A percentile compares a stretch with the other conserved stretches of the same genome.
Conservation (phyloP, 2,797 vertebrate species). For the Hoplostethus mediterraneus region DNA sequence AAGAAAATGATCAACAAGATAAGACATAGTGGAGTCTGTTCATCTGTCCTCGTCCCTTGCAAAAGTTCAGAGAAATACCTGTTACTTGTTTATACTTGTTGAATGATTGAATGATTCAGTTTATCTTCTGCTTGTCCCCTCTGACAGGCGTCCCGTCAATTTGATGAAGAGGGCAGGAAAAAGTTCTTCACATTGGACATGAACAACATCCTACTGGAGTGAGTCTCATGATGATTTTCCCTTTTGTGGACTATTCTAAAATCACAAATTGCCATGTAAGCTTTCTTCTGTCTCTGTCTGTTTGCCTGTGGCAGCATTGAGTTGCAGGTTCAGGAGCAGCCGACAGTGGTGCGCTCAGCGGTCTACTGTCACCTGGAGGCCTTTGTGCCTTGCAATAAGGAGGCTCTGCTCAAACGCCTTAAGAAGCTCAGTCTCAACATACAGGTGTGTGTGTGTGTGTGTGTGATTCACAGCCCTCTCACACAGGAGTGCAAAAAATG, state of each 20-base stretch:
- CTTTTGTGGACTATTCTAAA: background rate
- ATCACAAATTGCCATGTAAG: background rate
- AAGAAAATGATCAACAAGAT: background rate
- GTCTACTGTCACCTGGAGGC: constrained; percentile 96
- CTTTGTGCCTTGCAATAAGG: constrained; percentile 97
- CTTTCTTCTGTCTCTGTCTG: background rate
- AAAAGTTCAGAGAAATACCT: background rate
- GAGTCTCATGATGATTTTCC: constrained; percentile 75
- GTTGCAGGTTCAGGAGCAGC: constrained; percentile 95
- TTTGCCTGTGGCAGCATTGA: constrained; percentile 89
- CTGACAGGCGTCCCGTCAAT: constrained; percentile 93
- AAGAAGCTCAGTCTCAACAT: constrained; percentile 97
- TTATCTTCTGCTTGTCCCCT: constrained; percentile 4
- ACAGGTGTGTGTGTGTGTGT: constrained; percentile 86
- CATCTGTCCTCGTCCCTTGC: background rate
- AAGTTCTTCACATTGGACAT: constrained; percentile 99
- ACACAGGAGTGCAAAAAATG: background rate
- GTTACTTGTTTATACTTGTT: background rate
- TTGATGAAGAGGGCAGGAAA: constrained; percentile 97
- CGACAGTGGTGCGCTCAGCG: constrained; percentile 84
- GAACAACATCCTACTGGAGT: constrained; percentile 99
- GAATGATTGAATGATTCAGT: background rate
- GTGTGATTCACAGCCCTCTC: background rate
- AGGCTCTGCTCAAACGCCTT: constrained; percentile 94
- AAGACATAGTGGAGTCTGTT: background rate